Base-by-base conservation (phyloP, 2,113 vertebrate species). In the Heptranchias perlo region DNA sequence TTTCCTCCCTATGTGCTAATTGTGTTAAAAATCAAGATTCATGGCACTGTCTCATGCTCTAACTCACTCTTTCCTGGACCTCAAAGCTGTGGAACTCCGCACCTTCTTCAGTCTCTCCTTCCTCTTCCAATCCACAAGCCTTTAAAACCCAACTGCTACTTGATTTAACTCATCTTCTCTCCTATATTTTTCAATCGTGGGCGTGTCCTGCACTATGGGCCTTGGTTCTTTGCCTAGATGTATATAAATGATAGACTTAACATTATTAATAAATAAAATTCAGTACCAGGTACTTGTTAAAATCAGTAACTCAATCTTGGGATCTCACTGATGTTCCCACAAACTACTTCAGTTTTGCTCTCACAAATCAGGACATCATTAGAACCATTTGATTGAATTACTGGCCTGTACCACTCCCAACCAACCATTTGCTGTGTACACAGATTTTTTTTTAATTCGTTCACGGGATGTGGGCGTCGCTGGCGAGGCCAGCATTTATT, bases 161-260 rank as follows among this genome's bases (percentile, higher is more conserved):
- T 61, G 87, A 61, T 91, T 91, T 91, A 54, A 91, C 87, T 58
- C 52, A 91, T 82, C 78, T 23, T 82, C 78, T 78, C n/a, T 39
- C 78, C 39, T 82, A 82, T 47, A 44, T 82, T 82, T 82, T 82
- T 82, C 78, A 82, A 82, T 82, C 78, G 44, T 47, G 78, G 4
- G 23, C 16, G 39, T 21, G 39, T 82, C 78, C 39, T 82, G 78
- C 78, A 82, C 78, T 82, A 82, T 21, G 18, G 78, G 39, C 78
- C 78, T 82, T 44, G 78, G n/a, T 82, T 82, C 39, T 82, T 47
- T 39, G 21, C 39, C 39, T 82, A 6, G 39, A 82, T 82, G 39
- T 82, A 82, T 78, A 78, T 78, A 78, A 39, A 78, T 82, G 21
- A 23, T 44, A 82, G 39, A 82, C n/a, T 47, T 82, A 82, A 82